phyloP scores from a whole-genome alignment of 1,140 invertebrate species.

The Penaeus vannamei region DNA sequence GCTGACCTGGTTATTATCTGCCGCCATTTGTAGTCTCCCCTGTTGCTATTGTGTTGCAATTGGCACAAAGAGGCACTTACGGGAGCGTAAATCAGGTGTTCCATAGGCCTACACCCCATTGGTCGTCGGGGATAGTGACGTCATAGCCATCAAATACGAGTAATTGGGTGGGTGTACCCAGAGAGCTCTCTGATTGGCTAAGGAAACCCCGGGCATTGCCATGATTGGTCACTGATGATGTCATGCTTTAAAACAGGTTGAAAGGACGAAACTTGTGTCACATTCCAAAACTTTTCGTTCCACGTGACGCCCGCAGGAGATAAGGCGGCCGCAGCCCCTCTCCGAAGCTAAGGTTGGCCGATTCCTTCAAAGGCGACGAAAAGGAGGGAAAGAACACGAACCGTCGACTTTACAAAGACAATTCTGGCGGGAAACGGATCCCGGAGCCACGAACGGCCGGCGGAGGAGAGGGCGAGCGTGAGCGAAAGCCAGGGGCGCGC shows the following conservation, averaged over 20 bases:
- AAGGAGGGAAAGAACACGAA: too few species aligned
- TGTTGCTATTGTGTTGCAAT: background rate
- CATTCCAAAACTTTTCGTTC: background rate
- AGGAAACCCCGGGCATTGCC: background rate
- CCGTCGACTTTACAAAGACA: too few species aligned
- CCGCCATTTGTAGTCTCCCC: background rate
- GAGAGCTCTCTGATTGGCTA: background rate
- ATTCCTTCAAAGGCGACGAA: too few species aligned
- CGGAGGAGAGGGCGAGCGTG: too few species aligned
- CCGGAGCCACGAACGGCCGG: too few species aligned
- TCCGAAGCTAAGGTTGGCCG: too few species aligned
- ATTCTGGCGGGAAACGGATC: too few species aligned
- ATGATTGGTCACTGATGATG: constrained; percentile 17
- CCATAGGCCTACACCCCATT: constrained; percentile 20
- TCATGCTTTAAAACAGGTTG: constrained; percentile 35
- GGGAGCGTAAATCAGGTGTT: background rate
- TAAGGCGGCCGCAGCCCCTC: too few species aligned
- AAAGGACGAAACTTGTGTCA: constrained; percentile 5
- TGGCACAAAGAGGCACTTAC: background rate
- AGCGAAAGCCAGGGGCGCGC: background rate
- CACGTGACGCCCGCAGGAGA: too few species aligned
- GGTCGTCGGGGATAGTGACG: constrained; percentile 2
- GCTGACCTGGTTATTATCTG: too few species aligned
- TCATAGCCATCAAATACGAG: constrained; percentile 8
- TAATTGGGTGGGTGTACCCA: constrained; percentile 12